These are phyloP conservation scores for Pheosia tremula DNA, from an alignment of 2,888 invertebrate species.

Conservation along the genomic window DNA sequence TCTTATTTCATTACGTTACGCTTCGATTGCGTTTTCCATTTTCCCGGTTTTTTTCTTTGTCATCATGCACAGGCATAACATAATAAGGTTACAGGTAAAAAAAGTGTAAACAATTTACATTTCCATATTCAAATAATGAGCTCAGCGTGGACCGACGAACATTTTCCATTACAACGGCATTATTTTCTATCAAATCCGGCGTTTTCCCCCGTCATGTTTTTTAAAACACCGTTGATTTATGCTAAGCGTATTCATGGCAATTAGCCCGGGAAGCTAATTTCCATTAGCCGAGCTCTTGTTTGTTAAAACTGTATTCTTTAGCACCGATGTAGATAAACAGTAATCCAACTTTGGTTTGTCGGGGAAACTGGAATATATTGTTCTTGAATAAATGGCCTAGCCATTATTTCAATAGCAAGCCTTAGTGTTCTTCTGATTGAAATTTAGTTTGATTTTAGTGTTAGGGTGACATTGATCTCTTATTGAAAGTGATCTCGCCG, in stretches of 20 bases:
- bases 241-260: slow-evolving; percentile 66
- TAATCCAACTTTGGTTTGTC: slow-evolving; percentile 12
- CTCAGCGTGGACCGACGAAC: slow-evolving; percentile 23
- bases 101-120: slow-evolving; percentile 23
- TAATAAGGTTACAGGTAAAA: slow-evolving; percentile 15
- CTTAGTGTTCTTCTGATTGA: background rate
- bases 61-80: background rate
- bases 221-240: slow-evolving; percentile 61
- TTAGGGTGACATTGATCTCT: no score
- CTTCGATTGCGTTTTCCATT: background rate
- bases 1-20: no score
- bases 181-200: slow-evolving; percentile 30
- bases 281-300: slow-evolving; percentile 57
- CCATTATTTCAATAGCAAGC: background rate
- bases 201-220: slow-evolving; percentile 56
- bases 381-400: background rate
- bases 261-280: slow-evolving; percentile 62
- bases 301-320: slow-evolving; percentile 40
- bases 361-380: background rate
- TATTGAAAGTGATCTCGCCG: no score
- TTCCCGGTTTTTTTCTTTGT: background rate
- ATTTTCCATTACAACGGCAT: slow-evolving; percentile 40
- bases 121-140: slow-evolving; percentile 36
- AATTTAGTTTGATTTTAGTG: no score
- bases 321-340: slow-evolving; percentile 29